Evolutionary conservation across 2,888 invertebrate genomes (phyloP).

Genomic region (Kryphioiulus occultus): DNA sequence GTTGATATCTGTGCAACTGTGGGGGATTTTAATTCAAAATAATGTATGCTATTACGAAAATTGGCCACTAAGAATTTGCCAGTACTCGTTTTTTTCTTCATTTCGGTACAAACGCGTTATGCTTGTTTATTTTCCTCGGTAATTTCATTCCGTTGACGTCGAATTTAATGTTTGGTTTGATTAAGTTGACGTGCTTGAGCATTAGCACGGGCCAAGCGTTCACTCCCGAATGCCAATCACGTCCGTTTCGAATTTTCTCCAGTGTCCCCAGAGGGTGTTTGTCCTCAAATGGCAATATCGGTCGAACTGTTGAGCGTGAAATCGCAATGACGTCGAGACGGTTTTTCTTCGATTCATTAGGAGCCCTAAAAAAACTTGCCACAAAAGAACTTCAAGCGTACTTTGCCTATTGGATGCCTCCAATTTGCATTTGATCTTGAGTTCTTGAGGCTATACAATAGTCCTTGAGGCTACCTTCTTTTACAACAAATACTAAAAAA

Average conservation of each 20-base stretch:
- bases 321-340: neutral
- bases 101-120: neutral
- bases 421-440: neutral
- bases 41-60: neutral
- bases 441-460: too few relatives aligned
- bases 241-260: neutral
- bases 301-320: constrained; percentile 12
- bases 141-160: constrained; percentile 6
- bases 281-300: constrained; percentile 7
- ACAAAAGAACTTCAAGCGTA: neutral
- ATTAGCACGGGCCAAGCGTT: neutral
- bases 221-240: constrained; percentile 17
- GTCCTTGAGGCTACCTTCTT: too few relatives aligned
- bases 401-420: neutral
- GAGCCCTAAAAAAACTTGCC: neutral
- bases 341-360: neutral
- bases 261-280: constrained; percentile 4
- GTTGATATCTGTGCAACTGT: neutral
- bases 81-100: neutral
- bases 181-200: constrained; percentile 17
- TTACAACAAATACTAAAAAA: too few relatives aligned
- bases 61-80: neutral
- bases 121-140: neutral
- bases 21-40: neutral
- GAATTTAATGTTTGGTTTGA: constrained; percentile 14